These are phyloP conservation scores for Callyntrura guangdongensis DNA, from an alignment of 2,888 invertebrate genomes.

Conservation along the genomic window DNA sequence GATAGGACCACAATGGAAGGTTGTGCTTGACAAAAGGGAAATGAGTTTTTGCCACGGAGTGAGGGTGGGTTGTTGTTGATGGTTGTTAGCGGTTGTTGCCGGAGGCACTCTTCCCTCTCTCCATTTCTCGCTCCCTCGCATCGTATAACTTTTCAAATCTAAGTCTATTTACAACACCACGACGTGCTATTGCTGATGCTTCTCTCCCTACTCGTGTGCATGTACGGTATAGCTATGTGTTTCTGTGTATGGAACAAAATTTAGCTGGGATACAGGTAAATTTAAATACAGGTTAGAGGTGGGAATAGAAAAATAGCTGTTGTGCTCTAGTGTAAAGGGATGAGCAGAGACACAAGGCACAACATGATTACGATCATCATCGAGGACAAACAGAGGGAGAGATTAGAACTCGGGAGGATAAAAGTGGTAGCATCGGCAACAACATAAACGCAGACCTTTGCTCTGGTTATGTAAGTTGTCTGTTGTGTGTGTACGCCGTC, in stretches of 20 bases:
- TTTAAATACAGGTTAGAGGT: constrained; percentile 39
- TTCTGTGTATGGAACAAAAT: not conserved
- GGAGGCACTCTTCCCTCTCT: constrained; percentile 79
- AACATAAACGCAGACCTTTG: constrained; percentile 53
- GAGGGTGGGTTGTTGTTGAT: constrained; percentile 84
- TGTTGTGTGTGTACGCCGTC: not conserved
- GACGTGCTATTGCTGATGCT: constrained; percentile 2
- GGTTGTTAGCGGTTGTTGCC: constrained; percentile 85
- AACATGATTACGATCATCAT: constrained; percentile 38
- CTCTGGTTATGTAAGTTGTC: constrained; percentile 35
- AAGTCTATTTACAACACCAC: not conserved
- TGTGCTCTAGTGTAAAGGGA: constrained; percentile 10
- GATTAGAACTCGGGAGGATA: constrained; percentile 22
- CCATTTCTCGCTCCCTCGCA: constrained; percentile 46
- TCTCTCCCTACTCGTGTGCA: constrained; percentile 22
- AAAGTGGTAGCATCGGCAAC: constrained; percentile 26
- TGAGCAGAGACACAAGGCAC: constrained; percentile 47
- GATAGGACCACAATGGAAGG: constrained; percentile 78
- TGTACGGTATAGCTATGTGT: no score
- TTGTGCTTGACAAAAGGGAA: constrained; percentile 84
- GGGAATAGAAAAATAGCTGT: not conserved
- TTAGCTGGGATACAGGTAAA: constrained; percentile 30
- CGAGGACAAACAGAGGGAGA: constrained; percentile 9
- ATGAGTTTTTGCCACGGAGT: constrained; percentile 84
- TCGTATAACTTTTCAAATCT: constrained; percentile 24